Conservation (phyloP, 2,113 vertebrate species). For the Pelvicachromis taeniatus region DNA sequence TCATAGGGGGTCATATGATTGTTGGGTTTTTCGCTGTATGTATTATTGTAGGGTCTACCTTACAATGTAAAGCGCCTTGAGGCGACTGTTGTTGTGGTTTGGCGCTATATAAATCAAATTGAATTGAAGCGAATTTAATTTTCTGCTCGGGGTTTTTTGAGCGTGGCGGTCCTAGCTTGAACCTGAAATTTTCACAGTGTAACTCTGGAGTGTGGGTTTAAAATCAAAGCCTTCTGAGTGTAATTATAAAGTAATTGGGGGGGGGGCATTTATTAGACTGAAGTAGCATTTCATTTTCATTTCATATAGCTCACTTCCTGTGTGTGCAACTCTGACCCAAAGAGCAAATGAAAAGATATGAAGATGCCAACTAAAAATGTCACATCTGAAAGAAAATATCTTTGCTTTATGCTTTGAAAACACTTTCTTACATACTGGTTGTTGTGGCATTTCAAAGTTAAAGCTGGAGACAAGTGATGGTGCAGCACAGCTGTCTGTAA, state of each 20-base stretch:
- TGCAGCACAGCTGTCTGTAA: conserved; percentile 20
- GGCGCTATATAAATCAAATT: too few relatives aligned
- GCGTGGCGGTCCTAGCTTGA: background rate
- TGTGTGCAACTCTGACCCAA: background rate
- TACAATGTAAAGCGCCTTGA: too few relatives aligned
- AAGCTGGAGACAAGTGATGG: background rate
- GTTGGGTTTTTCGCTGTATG: too few relatives aligned
- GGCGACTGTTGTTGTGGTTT: too few relatives aligned
- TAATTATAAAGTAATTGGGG: background rate
- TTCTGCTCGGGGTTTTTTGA: background rate
- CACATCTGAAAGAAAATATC: background rate
- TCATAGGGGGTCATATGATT: too few relatives aligned
- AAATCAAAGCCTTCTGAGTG: background rate
- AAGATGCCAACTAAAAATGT: background rate
- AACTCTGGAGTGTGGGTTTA: background rate
- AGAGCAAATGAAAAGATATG: background rate
- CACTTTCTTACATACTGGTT: background rate
- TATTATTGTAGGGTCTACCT: too few relatives aligned
- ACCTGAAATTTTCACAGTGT: background rate
- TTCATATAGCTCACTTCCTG: background rate
- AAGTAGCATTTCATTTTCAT: rapidly evolving
- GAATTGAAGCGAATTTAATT: background rate
- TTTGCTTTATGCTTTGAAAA: background rate
- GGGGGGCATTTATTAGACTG: background rate
- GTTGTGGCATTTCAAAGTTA: background rate